A percentile compares a stretch with the other conserved stretches of the same genome.
These are phyloP conservation scores for Neolamprologus tretocephalus DNA, from an alignment of 2,113 vertebrate genomes.

Conservation along the genomic window DNA sequence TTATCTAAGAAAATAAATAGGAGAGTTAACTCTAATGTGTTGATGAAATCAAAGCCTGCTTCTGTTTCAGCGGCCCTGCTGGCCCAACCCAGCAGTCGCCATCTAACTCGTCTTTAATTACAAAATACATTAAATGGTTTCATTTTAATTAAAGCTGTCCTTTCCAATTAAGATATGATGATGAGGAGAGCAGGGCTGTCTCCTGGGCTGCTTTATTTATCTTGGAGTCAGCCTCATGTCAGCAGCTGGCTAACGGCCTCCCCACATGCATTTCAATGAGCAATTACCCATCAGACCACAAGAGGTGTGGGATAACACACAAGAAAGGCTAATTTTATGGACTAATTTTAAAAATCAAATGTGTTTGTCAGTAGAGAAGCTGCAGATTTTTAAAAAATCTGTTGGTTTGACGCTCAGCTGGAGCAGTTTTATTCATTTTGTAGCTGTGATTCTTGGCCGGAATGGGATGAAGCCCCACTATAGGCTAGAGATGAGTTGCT, in stretches of 20 bases:
- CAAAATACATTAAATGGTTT: constrained; percentile 21
- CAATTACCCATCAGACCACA: neutral
- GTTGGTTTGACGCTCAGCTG: neutral
- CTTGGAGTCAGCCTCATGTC: constrained; percentile 4
- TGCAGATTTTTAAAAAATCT: accelerated
- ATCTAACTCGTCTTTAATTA: constrained; percentile 21
- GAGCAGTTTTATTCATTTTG: neutral
- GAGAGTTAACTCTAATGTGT: neutral
- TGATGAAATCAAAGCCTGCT: neutral
- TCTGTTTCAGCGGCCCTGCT: neutral
- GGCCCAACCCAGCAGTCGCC: neutral
- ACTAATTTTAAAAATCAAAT: neutral
- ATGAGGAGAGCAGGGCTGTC: neutral
- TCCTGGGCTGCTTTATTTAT: constrained; percentile 11
- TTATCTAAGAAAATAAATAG: neutral
- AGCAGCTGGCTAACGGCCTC: neutral
- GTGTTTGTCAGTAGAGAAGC: neutral
- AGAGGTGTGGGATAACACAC: neutral
- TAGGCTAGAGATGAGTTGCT: neutral
- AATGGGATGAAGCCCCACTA: neutral
- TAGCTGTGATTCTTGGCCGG: neutral
- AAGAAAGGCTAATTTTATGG: neutral
- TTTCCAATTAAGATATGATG: constrained; percentile 28
- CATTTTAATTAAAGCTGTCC: constrained; percentile 35
- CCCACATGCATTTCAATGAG: constrained; percentile 21